These are phyloP conservation scores for Stichopus horrens DNA, from an alignment of 53 echinoderm and acorn worm genomes.

Conservation along the genomic window DNA sequence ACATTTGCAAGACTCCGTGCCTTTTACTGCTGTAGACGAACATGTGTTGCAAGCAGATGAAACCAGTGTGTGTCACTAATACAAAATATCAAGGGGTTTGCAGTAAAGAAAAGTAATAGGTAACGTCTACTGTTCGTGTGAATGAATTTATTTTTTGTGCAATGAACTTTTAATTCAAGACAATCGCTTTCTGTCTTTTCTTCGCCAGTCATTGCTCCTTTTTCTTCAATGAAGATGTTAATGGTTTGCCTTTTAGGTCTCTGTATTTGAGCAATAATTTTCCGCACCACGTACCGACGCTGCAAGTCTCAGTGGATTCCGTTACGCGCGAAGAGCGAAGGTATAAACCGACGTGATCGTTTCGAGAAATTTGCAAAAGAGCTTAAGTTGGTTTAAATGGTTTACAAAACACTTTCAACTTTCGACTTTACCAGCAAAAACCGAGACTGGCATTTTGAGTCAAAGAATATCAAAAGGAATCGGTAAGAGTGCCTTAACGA, in stretches of 20 bases:
- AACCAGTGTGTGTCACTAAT: constrained; percentile 22
- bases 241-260: background rate
- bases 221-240: background rate
- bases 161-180: too few species aligned
- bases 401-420: background rate
- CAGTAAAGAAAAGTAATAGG: constrained; percentile 1
- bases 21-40: background rate
- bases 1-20: background rate
- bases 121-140: background rate
- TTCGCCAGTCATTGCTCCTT: background rate
- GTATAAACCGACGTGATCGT: background rate
- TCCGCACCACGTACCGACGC: background rate
- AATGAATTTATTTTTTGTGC: background rate
- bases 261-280: background rate
- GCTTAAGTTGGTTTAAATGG: background rate
- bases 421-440: background rate
- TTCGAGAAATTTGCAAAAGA: background rate
- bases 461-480: background rate
- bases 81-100: constrained; percentile 22
- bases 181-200: background rate
- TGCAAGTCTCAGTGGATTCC: background rate
- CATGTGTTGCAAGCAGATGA: constrained; percentile 14
- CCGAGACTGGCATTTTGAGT: background rate
- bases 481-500: background rate
- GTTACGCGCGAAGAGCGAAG: background rate